Evolutionary conservation across 2,113 vertebrate species (phyloP).

Genomic region (Lophochroa leadbeateri): DNA sequence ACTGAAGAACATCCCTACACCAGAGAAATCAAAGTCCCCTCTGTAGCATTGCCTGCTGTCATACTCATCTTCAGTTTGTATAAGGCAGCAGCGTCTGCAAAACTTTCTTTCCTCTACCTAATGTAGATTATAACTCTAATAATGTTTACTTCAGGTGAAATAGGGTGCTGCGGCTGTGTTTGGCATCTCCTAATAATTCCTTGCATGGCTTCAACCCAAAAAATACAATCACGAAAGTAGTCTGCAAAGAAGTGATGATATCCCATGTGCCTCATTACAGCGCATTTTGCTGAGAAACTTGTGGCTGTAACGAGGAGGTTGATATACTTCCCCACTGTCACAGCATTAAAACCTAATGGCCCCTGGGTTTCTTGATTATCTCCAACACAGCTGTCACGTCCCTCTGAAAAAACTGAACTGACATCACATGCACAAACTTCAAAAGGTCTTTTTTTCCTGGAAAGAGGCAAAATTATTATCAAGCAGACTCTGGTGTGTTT

Average conservation of each 20-base stretch:
- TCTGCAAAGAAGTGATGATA: neutral
- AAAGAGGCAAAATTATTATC: neutral
- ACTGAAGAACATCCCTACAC: neutral
- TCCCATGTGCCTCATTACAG: neutral
- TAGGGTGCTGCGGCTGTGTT: neutral
- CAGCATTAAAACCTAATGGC: conserved; percentile 43
- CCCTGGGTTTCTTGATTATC: conserved; percentile 46
- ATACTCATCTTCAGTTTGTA: neutral
- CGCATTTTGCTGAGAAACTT: neutral
- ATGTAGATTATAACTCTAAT: neutral
- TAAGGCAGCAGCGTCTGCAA: neutral
- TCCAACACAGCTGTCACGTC: conserved; percentile 33
- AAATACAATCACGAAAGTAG: neutral
- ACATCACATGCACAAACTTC: neutral
- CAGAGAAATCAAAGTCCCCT: neutral
- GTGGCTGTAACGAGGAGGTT: neutral
- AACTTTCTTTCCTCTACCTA: neutral
- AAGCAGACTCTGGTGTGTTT: neutral
- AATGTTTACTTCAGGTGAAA: neutral
- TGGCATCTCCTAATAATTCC: neutral
- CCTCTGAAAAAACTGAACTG: conserved; percentile 38
- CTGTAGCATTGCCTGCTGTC: neutral
- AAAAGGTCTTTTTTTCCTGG: neutral
- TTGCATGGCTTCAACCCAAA: neutral
- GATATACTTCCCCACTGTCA: conserved; percentile 28